Conservation (phyloP, 2,888 invertebrate species). For the Xanthia icteritia region DNA sequence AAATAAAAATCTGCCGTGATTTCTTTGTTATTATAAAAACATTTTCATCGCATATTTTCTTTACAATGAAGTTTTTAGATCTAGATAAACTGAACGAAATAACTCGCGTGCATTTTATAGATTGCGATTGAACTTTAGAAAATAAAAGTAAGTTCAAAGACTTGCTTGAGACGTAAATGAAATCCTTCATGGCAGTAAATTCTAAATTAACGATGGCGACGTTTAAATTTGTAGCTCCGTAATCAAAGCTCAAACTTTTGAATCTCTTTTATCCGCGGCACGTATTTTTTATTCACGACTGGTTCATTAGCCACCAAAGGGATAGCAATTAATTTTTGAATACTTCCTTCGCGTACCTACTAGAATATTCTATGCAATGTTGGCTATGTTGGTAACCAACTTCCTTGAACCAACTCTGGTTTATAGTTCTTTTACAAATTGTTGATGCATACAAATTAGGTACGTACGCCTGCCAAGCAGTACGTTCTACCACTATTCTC, state of each 20-base stretch:
- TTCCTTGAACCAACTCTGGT: conserved; percentile 22
- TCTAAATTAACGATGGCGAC: conserved; percentile 51
- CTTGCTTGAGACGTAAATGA: conserved; percentile 22
- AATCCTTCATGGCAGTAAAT: conserved; percentile 39
- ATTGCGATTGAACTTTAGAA: conserved; percentile 17
- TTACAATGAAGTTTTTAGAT: conserved; percentile 22
- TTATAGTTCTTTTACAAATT: conserved; percentile 33
- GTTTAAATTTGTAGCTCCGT: conserved; percentile 41
- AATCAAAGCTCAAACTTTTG: conserved; percentile 55
- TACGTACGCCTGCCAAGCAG: conserved; percentile 12
- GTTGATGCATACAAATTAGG: conserved; percentile 33
- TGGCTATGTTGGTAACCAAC: conserved; percentile 24
- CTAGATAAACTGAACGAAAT: conserved; percentile 31
- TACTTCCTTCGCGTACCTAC: conserved; percentile 18
- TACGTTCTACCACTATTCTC: conserved; percentile 22
- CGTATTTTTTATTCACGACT: conserved; percentile 64
- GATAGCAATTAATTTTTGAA: conserved; percentile 36
- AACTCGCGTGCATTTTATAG: conserved; percentile 32
- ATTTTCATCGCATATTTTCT: conserved; percentile 29
- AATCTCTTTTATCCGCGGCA: conserved; percentile 45
- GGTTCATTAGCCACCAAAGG: conserved; percentile 45
- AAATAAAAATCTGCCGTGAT: conserved; percentile 8
- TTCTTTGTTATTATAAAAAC: conserved; percentile 25
- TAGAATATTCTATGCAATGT: conserved; percentile 47
- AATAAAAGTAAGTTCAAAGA: conserved; percentile 51